Percentiles rank a stretch among this genome's conserved stretches.
Conservation (phyloP, 2,113 vertebrate genomes). For the Eupsittula cactorum region DNA sequence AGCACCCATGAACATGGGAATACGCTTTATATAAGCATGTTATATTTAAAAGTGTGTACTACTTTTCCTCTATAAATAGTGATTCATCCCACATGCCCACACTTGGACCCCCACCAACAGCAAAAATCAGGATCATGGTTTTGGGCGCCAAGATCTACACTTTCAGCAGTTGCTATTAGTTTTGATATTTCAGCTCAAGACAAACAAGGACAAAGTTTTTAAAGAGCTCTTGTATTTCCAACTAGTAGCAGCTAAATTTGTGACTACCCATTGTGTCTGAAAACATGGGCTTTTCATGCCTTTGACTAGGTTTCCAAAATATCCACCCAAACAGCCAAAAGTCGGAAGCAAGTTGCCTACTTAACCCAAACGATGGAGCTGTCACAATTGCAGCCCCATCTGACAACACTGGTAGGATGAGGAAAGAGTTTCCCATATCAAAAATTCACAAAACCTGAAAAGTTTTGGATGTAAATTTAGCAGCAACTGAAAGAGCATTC, state of each 20-base stretch:
- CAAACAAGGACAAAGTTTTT: background rate
- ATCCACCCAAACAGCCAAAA: background rate
- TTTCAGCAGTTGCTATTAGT: background rate
- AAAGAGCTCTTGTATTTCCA: background rate
- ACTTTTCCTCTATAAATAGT: background rate
- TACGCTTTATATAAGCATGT: fast-evolving
- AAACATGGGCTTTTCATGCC: background rate
- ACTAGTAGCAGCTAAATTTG: background rate
- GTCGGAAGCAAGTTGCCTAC: background rate
- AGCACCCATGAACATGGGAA: background rate
- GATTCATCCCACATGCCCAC: background rate
- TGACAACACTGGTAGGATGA: background rate
- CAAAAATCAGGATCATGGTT: background rate
- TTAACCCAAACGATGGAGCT: background rate
- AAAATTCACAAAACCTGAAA: background rate
- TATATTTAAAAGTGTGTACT: background rate
- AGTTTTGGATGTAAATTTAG: background rate
- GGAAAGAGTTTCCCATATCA: background rate
- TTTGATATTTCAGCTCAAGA: background rate
- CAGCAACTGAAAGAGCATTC: background rate
- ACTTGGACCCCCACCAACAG: background rate
- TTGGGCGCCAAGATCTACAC: background rate
- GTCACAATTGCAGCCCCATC: background rate
- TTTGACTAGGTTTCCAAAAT: background rate
- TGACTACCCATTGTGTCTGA: background rate